A percentile compares a stretch with the other conserved stretches of the same genome.
phyloP scores from a whole-genome alignment of 1,140 invertebrate species.

The Caenorhabditis inopinata region DNA sequence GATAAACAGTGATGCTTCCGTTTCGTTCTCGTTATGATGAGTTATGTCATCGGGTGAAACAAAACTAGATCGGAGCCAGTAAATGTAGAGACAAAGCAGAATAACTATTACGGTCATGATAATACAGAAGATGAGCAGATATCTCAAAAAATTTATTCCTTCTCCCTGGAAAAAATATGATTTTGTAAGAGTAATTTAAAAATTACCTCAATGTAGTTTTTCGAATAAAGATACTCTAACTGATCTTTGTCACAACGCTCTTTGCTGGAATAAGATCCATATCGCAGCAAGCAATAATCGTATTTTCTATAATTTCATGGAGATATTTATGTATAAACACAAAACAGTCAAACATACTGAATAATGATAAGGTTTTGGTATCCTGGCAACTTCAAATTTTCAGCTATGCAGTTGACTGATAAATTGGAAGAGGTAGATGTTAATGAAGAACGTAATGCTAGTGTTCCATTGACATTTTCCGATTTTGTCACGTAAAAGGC shows the following conservation, averaged over 20 bases:
- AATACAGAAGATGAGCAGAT: neutral
- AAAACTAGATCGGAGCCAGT: neutral
- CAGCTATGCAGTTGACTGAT: neutral
- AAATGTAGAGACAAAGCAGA: neutral
- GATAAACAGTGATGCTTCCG: neutral
- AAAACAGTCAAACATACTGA: neutral
- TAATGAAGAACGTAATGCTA: too few species aligned
- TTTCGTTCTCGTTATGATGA: neutral
- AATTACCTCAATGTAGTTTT: too few species aligned
- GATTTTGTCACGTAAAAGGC: neutral
- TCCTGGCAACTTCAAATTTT: neutral
- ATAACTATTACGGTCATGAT: neutral
- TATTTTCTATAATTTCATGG: neutral
- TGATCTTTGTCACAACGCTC: neutral
- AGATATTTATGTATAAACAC: too few species aligned
- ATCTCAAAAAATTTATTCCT: neutral
- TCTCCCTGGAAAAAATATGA: neutral
- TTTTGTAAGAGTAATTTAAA: too few species aligned
- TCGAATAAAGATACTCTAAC: neutral
- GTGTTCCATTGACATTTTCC: neutral
- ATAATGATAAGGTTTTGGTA: neutral
- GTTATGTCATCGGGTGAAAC: neutral
- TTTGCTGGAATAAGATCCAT: neutral
- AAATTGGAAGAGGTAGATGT: neutral
- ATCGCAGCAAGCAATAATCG: neutral